Evolutionary conservation across 2,113 vertebrate species (phyloP), one percentile per base, ranked within the genome.

Genomic region (Perca fluviatilis): DNA sequence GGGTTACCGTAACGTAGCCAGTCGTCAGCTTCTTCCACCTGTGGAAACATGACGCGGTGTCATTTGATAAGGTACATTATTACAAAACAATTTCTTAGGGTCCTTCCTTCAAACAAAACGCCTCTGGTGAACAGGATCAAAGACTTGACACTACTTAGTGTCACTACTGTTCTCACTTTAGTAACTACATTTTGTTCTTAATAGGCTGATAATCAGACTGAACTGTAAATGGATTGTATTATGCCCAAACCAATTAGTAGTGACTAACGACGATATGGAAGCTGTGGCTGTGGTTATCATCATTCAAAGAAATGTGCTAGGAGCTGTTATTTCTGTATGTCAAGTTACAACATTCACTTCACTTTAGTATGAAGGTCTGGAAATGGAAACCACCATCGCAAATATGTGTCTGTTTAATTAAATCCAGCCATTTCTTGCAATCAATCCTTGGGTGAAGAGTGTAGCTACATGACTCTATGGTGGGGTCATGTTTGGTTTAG

Each of bases 1-100:
- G 97, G 96, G 88, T 98, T 98, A 6, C 97, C 97, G 0, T 97
- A 98, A 9, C 97, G 96, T 85, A 98, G 95, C 97, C 97, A 98
- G 85, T 98, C 97, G 3, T 98, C 97, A 0, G 97, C 97, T 75
- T 98, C 97, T 23, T 98, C 97, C 88, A 98, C 93, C 97, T 98
- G 74, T 23, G n/a, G 15, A 25, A 12, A 68, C n/a, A 73, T 0
- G 9, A 1, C 0, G 1, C 21, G 0, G 27, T 40, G 33, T 15
- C 30, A 25, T 33, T 6, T 33, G 4, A 12, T 25, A 14, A 9
- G 36, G 19, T 43, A 43, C 18, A 40, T 3, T 30, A 4, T 11
- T 53, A 62, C 12, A 46, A 2, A 43, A n/a, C 19, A 16, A 16
- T 25, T 47, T 23, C 5, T 23, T n/a, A 9, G 14, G 64, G 15